Evolutionary conservation across 2,888 invertebrate species (phyloP).

Genomic region (Dolichopus griseipennis): DNA sequence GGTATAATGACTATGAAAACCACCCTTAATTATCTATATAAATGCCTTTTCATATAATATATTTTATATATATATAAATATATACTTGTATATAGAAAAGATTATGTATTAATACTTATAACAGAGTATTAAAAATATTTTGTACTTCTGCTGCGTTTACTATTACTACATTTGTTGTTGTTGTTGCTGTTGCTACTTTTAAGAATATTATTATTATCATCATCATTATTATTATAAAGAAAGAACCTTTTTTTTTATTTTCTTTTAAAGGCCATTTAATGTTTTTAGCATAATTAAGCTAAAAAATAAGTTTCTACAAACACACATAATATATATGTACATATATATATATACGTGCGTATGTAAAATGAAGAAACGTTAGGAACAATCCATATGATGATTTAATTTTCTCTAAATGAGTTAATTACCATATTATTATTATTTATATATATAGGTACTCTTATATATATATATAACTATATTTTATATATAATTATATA

Average conservation of each 20-base stretch:
- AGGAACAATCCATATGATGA: not conserved
- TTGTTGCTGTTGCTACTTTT: no score
- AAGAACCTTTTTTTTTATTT: no score
- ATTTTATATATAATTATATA: no score
- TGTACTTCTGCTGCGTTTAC: not conserved
- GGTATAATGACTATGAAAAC: slow-evolving; percentile 43
- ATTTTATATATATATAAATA: not conserved
- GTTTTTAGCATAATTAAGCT: no score
- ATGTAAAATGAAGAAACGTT: not conserved
- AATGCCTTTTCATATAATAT: not conserved
- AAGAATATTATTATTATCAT: no score
- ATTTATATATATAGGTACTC: no score
- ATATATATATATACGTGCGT: not conserved
- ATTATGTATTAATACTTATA: no score
- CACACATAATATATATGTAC: not conserved
- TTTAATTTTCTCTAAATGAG: not conserved
- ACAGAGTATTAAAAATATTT: not conserved
- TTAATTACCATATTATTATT: not conserved
- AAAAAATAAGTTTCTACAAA: not conserved
- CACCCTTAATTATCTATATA: slow-evolving; percentile 38
- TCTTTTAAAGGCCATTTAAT: no score
- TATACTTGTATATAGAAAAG: no score
- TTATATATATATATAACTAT: no score
- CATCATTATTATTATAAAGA: no score
- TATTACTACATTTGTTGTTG: no score